Conservation (phyloP, 1,140 invertebrate genomes). For the honey bee (Apis mellifera) region Amel_HAv3.1 CM009933.2:9426001-9426500, state of each 20-base stretch:
- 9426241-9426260: conserved; percentile 34
- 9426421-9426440: too few species aligned
- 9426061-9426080: conserved; percentile 11
- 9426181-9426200: not conserved
- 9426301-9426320: too few species aligned
- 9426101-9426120: conserved; percentile 45
- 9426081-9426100: conserved; percentile 9
- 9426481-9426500: not conserved
- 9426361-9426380: too few species aligned
- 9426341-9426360: too few species aligned
- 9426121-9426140: conserved; percentile 22
- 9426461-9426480: not conserved
- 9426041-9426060: conserved; percentile 9
- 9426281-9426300: conserved; percentile 4
- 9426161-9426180: conserved; percentile 20
- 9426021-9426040: not conserved
- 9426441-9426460: too few species aligned
- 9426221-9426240: conserved; percentile 47
- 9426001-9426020: not conserved
- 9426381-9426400: too few species aligned
- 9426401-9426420: too few species aligned
- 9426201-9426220: conserved; percentile 42
- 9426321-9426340: not conserved
- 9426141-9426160: conserved; percentile 41
- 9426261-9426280: not conserved